Base-by-base conservation (phyloP, 2,113 vertebrate species). In the Dipodomys spectabilis region DNA sequence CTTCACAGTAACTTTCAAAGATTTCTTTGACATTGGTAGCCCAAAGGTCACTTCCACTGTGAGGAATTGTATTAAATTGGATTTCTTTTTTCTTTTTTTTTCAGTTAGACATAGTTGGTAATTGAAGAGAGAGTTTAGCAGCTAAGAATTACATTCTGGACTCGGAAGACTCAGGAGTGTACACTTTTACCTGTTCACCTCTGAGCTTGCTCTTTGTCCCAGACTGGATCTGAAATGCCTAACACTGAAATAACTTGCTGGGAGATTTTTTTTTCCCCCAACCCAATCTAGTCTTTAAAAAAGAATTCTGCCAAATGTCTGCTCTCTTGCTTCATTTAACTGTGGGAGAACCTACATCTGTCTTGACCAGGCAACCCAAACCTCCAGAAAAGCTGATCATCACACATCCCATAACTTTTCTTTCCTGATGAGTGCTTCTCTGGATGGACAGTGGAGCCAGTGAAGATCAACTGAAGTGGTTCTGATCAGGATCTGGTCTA, bases 1-100 rank as follows among this genome's bases (percentile, higher is more conserved):
- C 85, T 95, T 92, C 81, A 94, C 92, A 92, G 60, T 82, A 93
- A 62, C 49, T 95, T 95, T 92, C 62, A 85, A 95, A 94, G 79
- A 85, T 94, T 85, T 94, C 75, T 92, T 95, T 95, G 78, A 92
- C 87, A 28, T 88, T 92, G 68, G 62, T 90, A 18, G 60, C 67
- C 60, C 90, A 86, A 96, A 96, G 94, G 85, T 96, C 71, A 86
- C 44, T 82, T 96, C 78, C 60, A 84, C 74, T 89, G 65, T 88
- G 30, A 94, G n/a, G 32, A 86, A 13, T 73, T 92, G 19, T 19
- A 94, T 90, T 94, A 95, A 93, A 97, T 89, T 82, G 72, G 68
- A 88, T 91, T 95, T 19, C 82, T 73, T 73, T 67, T 39, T 39
- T 39, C 39, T 79, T 72, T 73, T 67, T 57, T 57, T 57, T 57